Evolutionary conservation across 2,888 invertebrate species (phyloP).

Genomic region (Ophioninae sp.): DNA sequence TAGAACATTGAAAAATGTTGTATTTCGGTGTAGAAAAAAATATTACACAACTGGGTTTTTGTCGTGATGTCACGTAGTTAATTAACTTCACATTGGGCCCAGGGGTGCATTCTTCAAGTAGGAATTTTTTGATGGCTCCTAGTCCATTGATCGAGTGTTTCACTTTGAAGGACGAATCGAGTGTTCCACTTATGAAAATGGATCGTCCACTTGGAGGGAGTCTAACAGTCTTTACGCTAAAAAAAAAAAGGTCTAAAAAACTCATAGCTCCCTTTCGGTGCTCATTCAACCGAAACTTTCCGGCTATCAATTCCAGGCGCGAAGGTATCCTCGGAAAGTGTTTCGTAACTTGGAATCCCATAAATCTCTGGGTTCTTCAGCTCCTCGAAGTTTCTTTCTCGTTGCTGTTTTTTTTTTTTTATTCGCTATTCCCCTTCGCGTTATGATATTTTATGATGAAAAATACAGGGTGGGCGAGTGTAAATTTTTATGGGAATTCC

Average conservation of each 20-base stretch:
- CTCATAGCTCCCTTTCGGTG: background rate
- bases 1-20: background rate
- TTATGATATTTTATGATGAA: conserved; percentile 26
- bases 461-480: conserved; percentile 2
- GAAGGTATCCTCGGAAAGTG: conserved; percentile 13
- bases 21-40: background rate
- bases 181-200: background rate
- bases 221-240: no score
- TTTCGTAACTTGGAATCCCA: conserved; percentile 31
- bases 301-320: conserved; percentile 7
- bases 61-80: background rate
- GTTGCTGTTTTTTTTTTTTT: background rate
- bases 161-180: background rate
- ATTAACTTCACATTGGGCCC: background rate
- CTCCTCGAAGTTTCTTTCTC: conserved; percentile 19
- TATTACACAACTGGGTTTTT: background rate
- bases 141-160: background rate
- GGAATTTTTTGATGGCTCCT: background rate
- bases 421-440: background rate
- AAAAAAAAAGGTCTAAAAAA: background rate
- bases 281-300: conserved; percentile 18
- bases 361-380: conserved; percentile 22
- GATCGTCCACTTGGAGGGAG: background rate
- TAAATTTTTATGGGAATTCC: conserved; percentile 23
- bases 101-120: background rate